Conservation (phyloP, 1,140 invertebrate species). For the Pachypeltis micranthus region DNA sequence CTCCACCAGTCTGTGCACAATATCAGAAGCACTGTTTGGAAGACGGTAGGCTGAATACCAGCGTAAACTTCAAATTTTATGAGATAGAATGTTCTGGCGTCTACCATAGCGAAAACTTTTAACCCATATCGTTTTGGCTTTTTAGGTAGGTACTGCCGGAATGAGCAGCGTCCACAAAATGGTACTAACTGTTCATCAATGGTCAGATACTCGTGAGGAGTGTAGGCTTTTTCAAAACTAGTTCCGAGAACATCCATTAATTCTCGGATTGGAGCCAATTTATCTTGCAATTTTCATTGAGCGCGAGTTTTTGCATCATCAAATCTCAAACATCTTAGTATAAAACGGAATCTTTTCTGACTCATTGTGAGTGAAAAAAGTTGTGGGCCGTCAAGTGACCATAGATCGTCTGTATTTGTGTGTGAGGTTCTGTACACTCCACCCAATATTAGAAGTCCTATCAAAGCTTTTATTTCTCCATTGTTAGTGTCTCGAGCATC, state of each 20-base stretch:
- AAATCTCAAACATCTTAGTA: slow-evolving; percentile 30
- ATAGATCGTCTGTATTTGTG: background rate
- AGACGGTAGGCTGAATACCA: slow-evolving; percentile 34
- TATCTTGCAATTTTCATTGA: slow-evolving; percentile 27
- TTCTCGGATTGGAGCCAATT: slow-evolving; percentile 32
- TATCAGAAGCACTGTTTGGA: no score
- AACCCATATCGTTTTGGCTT: slow-evolving; percentile 34
- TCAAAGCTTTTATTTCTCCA: background rate
- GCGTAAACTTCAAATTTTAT: slow-evolving; percentile 31
- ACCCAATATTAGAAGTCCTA: background rate
- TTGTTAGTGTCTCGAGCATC: background rate
- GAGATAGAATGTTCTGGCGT: slow-evolving; percentile 27
- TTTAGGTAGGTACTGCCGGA: slow-evolving; percentile 35
- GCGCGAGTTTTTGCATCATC: slow-evolving; percentile 28
- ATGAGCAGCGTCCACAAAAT: slow-evolving; percentile 35
- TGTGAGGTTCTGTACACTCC: background rate
- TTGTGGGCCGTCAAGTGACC: background rate
- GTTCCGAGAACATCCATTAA: slow-evolving; percentile 32
- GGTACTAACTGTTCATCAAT: slow-evolving; percentile 36
- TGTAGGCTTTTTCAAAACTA: slow-evolving; percentile 32
- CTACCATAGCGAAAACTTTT: slow-evolving; percentile 28
- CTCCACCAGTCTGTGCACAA: no score
- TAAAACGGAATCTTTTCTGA: slow-evolving; percentile 28
- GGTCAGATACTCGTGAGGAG: slow-evolving; percentile 28
- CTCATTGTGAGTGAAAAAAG: slow-evolving; percentile 9